Evolutionary conservation across 2,888 invertebrate genomes (phyloP).

Genomic region (Lumbricus terrestris): DNA sequence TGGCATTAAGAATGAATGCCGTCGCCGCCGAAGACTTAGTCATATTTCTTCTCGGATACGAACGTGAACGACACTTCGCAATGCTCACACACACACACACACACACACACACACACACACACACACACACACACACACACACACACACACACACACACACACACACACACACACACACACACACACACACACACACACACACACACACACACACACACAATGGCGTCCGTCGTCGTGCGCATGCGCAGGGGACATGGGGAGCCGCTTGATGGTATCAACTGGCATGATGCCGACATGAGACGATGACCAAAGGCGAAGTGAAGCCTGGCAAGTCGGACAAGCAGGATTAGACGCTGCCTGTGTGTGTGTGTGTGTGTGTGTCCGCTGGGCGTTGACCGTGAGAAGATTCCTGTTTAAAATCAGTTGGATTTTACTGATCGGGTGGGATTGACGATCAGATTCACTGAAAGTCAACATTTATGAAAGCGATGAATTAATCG

Average conservation of each 20-base stretch:
- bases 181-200: neutral
- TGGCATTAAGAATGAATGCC: slow-evolving; percentile 3
- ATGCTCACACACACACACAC: neutral
- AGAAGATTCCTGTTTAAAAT: neutral
- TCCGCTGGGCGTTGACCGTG: neutral
- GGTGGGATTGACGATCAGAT: neutral
- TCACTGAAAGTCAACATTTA: neutral
- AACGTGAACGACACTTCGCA: neutral
- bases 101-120: too few relatives aligned
- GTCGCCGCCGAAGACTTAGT: neutral
- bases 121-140: too few relatives aligned
- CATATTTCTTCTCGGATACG: neutral
- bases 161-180: neutral
- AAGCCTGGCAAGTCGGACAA: neutral
- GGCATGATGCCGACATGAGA: neutral
- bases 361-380: too few relatives aligned
- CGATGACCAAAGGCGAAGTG: neutral
- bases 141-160: neutral
- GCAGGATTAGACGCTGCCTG: neutral
- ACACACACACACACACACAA: neutral
- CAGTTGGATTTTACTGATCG: neutral
- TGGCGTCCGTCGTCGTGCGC: neutral
- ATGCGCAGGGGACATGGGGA: neutral
- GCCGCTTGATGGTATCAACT: neutral
- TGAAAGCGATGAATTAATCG: neutral